A percentile compares a stretch with the other conserved stretches of the same genome.
Conservation (phyloP, 23 tunicate species). For the Halocynthia aurantium region DNA sequence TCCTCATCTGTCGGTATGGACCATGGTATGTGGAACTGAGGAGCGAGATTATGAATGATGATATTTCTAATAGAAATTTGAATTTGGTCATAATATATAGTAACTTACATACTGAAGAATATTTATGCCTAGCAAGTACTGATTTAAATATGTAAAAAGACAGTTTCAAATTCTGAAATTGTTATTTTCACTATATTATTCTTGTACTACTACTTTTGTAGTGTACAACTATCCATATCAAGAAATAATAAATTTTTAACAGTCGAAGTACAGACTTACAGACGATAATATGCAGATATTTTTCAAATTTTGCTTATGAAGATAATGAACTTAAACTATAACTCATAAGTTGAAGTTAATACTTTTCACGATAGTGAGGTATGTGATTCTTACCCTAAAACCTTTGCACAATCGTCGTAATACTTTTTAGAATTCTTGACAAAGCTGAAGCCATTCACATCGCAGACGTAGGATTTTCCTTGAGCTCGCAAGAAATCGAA, state of each 20-base stretch:
- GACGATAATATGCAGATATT: background rate
- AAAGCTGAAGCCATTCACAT: slow-evolving; percentile 97
- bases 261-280: background rate
- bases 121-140: background rate
- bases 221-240: background rate
- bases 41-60: slow-evolving; percentile 86
- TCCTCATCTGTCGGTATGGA: slow-evolving; percentile 86
- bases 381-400: slow-evolving; percentile 46
- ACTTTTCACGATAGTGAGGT: background rate
- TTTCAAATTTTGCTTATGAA: background rate
- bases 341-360: background rate
- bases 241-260: background rate
- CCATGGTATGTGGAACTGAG: slow-evolving; percentile 93
- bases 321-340: background rate
- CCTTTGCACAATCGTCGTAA: slow-evolving; percentile 99
- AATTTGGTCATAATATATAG: too few relatives aligned
- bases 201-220: background rate
- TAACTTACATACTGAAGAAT: too few relatives aligned
- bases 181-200: background rate
- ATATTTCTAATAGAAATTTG: slow-evolving; percentile 46
- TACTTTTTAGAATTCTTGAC: slow-evolving; percentile 96
- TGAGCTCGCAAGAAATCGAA: slow-evolving; percentile 95
- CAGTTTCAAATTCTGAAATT: background rate
- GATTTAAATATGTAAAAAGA: background rate
- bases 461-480: slow-evolving; percentile 98